A percentile compares a stretch with the other conserved stretches of the same genome.
phyloP scores from a whole-genome alignment of 2,113 vertebrate genomes.

The Petaurus breviceps region DNA sequence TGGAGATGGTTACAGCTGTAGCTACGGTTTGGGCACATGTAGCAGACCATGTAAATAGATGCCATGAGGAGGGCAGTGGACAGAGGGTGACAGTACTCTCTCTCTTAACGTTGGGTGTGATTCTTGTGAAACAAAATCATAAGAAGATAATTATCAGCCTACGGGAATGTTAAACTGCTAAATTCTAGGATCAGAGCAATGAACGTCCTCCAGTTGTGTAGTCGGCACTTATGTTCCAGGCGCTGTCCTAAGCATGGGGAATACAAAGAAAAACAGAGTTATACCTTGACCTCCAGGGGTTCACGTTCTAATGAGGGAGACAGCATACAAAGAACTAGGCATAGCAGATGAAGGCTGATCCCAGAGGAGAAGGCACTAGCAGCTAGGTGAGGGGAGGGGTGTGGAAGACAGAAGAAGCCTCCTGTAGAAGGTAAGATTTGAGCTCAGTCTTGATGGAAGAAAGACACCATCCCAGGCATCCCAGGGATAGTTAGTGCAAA shows the following conservation, averaged over 20 bases:
- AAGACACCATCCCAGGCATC: background rate
- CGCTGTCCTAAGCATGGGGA: background rate
- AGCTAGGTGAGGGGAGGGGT: background rate
- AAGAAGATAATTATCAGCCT: background rate
- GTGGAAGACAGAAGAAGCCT: too few species aligned
- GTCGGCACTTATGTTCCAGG: background rate
- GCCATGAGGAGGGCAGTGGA: background rate
- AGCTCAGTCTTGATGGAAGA: background rate
- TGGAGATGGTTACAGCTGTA: background rate
- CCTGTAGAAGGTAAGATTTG: background rate
- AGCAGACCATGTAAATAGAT: background rate
- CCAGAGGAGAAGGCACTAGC: background rate
- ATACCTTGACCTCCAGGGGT: background rate
- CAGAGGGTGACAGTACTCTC: background rate
- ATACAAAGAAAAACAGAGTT: background rate
- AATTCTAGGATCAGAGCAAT: background rate
- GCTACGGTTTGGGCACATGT: background rate
- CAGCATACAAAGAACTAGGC: too few species aligned
- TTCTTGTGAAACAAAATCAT: background rate
- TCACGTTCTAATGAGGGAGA: background rate
- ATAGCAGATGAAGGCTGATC: background rate
- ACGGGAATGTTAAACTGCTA: background rate
- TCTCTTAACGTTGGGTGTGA: background rate
- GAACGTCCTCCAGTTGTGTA: background rate
- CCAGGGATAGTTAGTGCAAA: background rate